Conservation (phyloP, 1,140 invertebrate species). For the Steinernema feltiae region DNA sequence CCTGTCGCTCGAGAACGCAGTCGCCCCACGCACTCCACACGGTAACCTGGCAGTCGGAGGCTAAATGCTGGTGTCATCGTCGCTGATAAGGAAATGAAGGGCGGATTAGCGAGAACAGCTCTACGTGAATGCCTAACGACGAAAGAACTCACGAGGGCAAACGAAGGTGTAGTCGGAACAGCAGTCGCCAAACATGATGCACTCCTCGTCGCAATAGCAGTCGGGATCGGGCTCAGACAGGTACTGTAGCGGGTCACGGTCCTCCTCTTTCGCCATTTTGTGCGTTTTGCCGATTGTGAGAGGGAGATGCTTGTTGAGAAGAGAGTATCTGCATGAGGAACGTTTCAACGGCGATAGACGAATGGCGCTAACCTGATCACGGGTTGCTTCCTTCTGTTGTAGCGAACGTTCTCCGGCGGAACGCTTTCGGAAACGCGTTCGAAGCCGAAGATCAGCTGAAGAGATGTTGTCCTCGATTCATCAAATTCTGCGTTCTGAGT, state of each 20-base stretch:
- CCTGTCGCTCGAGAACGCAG: conserved; percentile 31
- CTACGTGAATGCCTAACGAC: neutral
- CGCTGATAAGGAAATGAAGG: neutral
- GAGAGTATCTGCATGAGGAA: conserved; percentile 29
- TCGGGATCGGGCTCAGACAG: conserved; percentile 20
- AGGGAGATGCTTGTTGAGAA: conserved; percentile 32
- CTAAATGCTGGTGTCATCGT: conserved; percentile 24
- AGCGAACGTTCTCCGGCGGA: neutral
- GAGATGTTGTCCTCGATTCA: neutral
- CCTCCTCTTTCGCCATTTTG: conserved; percentile 17
- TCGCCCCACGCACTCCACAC: conserved; percentile 37
- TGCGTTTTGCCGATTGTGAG: conserved; percentile 27
- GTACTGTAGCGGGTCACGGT: conserved; percentile 20
- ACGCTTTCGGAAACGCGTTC: conserved; percentile 10
- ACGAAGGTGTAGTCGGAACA: conserved; percentile 41
- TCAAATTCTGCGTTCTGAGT: conserved; percentile 10
- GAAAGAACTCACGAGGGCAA: conserved; percentile 31
- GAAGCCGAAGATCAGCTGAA: neutral
- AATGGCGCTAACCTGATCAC: neutral
- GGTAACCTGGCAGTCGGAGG: conserved; percentile 37
- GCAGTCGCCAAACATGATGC: conserved; percentile 35
- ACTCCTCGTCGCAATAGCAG: conserved; percentile 39
- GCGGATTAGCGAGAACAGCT: neutral
- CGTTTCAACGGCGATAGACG: neutral
- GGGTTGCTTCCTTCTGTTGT: neutral